phyloP scores from a whole-genome alignment of 2,888 invertebrate genomes.

The Zhuqinia jingwanae region DNA sequence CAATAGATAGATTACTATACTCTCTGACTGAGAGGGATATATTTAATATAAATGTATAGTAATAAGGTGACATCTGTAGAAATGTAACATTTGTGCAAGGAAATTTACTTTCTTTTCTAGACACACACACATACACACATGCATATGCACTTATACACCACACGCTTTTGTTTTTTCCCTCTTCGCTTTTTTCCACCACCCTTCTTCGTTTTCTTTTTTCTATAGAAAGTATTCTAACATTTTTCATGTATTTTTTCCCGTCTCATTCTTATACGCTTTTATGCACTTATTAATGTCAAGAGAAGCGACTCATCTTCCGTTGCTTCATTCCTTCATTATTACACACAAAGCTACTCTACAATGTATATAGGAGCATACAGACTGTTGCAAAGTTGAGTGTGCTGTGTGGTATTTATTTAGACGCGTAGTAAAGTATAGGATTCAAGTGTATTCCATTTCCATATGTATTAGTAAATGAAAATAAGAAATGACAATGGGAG shows the following conservation, averaged over 20 bases:
- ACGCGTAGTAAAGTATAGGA: not conserved
- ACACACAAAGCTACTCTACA: constrained; percentile 21
- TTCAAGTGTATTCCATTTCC: not conserved
- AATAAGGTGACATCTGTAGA: constrained; percentile 67
- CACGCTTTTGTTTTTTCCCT: constrained; percentile 44
- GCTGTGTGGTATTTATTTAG: too few species aligned
- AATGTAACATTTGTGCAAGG: constrained; percentile 65
- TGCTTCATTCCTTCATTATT: constrained; percentile 61
- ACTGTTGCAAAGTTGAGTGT: constrained; percentile 49
- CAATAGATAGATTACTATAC: too few species aligned
- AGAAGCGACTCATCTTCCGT: constrained; percentile 60
- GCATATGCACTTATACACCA: not conserved
- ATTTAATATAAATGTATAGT: constrained; percentile 12
- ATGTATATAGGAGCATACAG: too few species aligned
- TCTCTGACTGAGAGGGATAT: too few species aligned
- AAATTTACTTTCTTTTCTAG: constrained; percentile 63
- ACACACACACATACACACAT: too few species aligned
- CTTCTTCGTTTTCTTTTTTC: constrained; percentile 42
- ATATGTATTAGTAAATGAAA: constrained; percentile 13
- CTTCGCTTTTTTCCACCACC: too few species aligned
- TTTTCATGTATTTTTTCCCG: constrained; percentile 46
- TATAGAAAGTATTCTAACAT: too few species aligned
- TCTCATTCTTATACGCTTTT: constrained; percentile 54
- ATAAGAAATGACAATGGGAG: constrained; percentile 60
- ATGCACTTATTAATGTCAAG: constrained; percentile 71